Evolutionary conservation across 2,888 invertebrate species (phyloP).

Genomic region (Coleophora deauratella): DNA sequence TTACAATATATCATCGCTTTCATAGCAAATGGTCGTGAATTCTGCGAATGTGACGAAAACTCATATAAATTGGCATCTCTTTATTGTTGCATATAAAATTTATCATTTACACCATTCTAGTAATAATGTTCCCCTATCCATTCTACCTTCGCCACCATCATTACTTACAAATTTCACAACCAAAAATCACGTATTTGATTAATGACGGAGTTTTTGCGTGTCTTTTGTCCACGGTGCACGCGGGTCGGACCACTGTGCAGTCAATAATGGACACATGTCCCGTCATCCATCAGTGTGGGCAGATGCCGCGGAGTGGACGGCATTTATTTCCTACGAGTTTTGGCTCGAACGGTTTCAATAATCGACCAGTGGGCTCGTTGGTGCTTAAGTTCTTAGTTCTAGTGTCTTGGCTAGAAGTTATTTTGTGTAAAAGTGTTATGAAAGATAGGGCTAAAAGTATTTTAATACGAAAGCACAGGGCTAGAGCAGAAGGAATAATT

Average conservation of each 20-base stretch:
- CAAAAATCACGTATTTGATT: conserved; percentile 53
- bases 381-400: no score
- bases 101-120: no score
- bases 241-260: conserved; percentile 32
- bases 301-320: conserved; percentile 48
- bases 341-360: conserved; percentile 37
- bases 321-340: conserved; percentile 43
- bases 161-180: conserved; percentile 32
- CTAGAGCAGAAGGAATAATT: no score
- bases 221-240: conserved; percentile 32
- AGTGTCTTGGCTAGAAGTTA: no score
- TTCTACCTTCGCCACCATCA: neutral
- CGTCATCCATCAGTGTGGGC: conserved; percentile 58
- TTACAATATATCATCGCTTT: no score
- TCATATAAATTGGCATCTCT: no score
- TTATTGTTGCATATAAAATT: no score
- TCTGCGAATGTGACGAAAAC: neutral
- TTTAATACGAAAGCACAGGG: no score
- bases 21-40: neutral
- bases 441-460: no score
- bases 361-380: conserved; percentile 11
- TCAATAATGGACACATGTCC: conserved; percentile 67
- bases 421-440: no score
- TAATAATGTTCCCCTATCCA: no score
- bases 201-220: conserved; percentile 47